Evolutionary conservation across 2,797 vertebrate species (phyloP).

Genomic region (Poeciliopsis infans): DNA sequence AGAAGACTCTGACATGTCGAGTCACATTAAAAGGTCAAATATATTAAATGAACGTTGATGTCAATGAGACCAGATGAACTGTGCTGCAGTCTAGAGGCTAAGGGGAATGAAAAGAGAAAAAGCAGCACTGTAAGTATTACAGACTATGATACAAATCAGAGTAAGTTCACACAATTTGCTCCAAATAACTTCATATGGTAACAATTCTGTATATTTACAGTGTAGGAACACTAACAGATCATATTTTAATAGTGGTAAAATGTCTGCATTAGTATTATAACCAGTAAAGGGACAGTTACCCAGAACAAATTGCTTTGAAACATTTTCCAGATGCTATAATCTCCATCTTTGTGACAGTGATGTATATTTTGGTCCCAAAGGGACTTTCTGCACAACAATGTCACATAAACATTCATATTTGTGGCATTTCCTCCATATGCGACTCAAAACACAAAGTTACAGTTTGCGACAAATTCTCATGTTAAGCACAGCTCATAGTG

Average conservation of each 20-base stretch:
- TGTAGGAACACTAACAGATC: background rate
- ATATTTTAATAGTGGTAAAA: background rate
- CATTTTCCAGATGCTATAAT: background rate
- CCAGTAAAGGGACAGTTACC: background rate
- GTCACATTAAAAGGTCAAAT: slow-evolving; percentile 69
- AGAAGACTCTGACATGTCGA: slow-evolving; percentile 40
- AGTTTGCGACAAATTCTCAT: background rate
- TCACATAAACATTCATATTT: background rate
- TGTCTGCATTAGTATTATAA: background rate
- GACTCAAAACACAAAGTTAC: background rate
- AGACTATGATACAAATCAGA: background rate
- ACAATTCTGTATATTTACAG: background rate
- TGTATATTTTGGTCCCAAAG: background rate
- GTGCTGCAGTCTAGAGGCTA: slow-evolving; percentile 22
- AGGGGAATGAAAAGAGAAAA: slow-evolving; percentile 29
- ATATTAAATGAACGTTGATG: slow-evolving; percentile 65
- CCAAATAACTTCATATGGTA: background rate
- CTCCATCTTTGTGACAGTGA: background rate
- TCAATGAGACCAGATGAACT: slow-evolving; percentile 35
- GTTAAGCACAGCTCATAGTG: background rate
- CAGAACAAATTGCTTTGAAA: background rate
- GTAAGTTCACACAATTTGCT: no score
- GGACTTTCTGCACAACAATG: background rate
- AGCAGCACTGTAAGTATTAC: slow-evolving; percentile 10
- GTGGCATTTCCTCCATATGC: background rate